Conservation (phyloP, 2,113 vertebrate genomes). For the Phoxinus phoxinus region DNA sequence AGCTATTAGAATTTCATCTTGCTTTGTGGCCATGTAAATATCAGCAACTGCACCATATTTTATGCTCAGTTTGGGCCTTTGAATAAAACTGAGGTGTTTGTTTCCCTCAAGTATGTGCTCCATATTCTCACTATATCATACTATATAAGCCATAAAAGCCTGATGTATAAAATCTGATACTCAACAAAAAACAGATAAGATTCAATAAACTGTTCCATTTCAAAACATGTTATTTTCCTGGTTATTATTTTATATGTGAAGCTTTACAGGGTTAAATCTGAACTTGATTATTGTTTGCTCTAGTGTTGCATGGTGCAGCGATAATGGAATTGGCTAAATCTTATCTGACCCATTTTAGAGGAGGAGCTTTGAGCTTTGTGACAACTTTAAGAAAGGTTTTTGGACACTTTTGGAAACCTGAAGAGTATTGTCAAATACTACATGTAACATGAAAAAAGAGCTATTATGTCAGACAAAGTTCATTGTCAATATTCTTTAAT, state of each 20-base stretch:
- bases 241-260: background rate
- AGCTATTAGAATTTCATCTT: background rate
- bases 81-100: background rate
- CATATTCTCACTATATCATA: no score
- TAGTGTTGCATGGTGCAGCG: background rate
- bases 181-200: no score
- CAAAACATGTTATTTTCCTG: background rate
- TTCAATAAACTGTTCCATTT: no score
- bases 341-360: background rate
- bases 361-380: background rate
- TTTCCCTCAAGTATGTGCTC: no score
- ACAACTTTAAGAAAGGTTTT: background rate
- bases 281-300: background rate
- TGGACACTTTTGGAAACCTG: background rate
- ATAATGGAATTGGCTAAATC: background rate
- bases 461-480: background rate
- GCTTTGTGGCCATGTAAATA: background rate
- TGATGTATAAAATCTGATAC: no score
- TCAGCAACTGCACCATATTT: background rate
- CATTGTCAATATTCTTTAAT: background rate
- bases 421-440: background rate
- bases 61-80: background rate
- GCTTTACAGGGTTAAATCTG: background rate
- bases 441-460: background rate
- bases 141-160: no score